Evolutionary conservation across 2,113 vertebrate genomes (phyloP), one percentile per base, ranked within the genome.

Genomic region (Fulmarus glacialis): DNA sequence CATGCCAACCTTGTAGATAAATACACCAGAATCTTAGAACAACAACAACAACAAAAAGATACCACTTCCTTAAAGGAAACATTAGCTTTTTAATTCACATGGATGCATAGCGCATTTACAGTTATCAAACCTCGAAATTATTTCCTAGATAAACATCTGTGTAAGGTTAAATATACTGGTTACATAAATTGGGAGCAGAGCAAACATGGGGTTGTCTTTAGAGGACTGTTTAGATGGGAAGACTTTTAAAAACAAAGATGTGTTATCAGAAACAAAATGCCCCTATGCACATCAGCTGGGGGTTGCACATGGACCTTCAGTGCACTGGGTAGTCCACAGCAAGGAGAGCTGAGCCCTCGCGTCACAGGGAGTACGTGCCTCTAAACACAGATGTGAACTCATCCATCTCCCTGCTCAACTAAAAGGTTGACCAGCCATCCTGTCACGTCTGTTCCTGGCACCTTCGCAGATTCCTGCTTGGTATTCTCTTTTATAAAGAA

Each of bases 231-330:
- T 20, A 50, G 36, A 53, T 1, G 38, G 40, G 19, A 82, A 64
- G 18, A 56, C 34, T 40, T 92, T 63, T 30, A 71, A 53, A 84
- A 93, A 66, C 12, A 50, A 78, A 32, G 11, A 62, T 22, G 4
- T 17, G 15, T 40, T 56, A 36, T 15, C 24, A 62, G 67, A 73
- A 89, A 89, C 70, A 58, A 63, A 89, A 63, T 14, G 9, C 16
- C 13, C 9, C 13, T 11, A 9, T 2, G 15, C 11, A 73, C 17
- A 1, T 53, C 42, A 58, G 21, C 0, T 58, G 27, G 24, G 15
- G 38, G 63, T 3, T 53, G 19, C 45, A 58, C 59, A 16, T 1
- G 15, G 43, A 68, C 27, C 5, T 43, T 56, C n/a, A 40, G 40
- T 12, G 21, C 52, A 50, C 0, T 9, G 12, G 18, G 52, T 12